Evolutionary conservation across 2,888 invertebrate genomes (phyloP).

Genomic region (Cacoxenus indagator): DNA sequence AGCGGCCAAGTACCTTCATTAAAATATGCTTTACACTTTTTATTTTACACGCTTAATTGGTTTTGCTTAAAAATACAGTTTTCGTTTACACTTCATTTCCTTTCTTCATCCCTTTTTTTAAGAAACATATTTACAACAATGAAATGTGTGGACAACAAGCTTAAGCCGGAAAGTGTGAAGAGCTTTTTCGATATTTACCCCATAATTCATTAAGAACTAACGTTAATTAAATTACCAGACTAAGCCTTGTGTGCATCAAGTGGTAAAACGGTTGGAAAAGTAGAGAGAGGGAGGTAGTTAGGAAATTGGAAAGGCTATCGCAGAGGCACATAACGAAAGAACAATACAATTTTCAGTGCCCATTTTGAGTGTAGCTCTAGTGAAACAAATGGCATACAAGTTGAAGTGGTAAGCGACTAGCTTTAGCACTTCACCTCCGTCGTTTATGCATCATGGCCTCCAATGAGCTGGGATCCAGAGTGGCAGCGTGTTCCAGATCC

Average conservation of each 20-base stretch:
- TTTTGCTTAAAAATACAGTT: conserved; percentile 54
- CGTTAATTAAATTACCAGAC: conserved; percentile 38
- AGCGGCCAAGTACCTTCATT: too few relatives aligned
- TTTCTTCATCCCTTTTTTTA: background rate
- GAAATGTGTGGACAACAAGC: conserved; percentile 47
- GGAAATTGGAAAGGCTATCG: too few relatives aligned
- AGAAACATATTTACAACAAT: conserved; percentile 58
- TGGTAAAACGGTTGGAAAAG: too few relatives aligned
- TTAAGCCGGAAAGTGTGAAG: conserved; percentile 8
- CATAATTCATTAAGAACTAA: conserved; percentile 21
- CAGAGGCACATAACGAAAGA: too few relatives aligned
- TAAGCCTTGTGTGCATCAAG: conserved; percentile 27
- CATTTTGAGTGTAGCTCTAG: background rate
- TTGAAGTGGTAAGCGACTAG: background rate
- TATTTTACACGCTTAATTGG: conserved; percentile 42
- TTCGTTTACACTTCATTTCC: conserved; percentile 38
- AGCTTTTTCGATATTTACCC: conserved; percentile 14
- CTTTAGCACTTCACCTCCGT: conserved; percentile 47
- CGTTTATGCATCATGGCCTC: conserved; percentile 66
- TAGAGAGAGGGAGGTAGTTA: too few relatives aligned
- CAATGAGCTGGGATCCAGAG: conserved; percentile 64
- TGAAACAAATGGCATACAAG: conserved; percentile 12
- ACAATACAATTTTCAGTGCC: background rate
- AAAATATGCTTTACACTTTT: conserved; percentile 43
- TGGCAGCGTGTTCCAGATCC: conserved; percentile 75